phyloP scores from a whole-genome alignment of 2,888 invertebrate genomes.

The Mesodorylaimus sp. region DNA sequence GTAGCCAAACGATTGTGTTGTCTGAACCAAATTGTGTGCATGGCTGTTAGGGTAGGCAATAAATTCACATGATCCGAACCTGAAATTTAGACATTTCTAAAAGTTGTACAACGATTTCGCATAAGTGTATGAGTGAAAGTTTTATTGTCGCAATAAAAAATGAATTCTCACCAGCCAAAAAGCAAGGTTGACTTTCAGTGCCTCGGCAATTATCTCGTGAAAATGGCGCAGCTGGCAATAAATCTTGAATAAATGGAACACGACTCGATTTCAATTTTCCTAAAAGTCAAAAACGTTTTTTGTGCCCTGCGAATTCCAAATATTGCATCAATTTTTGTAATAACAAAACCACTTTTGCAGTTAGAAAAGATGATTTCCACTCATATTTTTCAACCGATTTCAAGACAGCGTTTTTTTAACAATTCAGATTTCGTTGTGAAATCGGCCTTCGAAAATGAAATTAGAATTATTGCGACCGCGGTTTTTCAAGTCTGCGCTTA shows the following conservation, averaged over 20 bases:
- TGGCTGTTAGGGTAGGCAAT: slow-evolving; percentile 20
- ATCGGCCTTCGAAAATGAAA: too few relatives aligned
- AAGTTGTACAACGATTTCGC: too few relatives aligned
- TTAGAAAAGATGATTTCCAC: too few relatives aligned
- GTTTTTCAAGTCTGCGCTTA: neutral
- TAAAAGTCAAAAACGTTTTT: slow-evolving; percentile 14
- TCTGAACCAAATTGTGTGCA: slow-evolving; percentile 26
- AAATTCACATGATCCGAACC: slow-evolving; percentile 17
- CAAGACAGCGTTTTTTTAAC: too few relatives aligned
- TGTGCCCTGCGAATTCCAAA: too few relatives aligned
- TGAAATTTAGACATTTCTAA: too few relatives aligned
- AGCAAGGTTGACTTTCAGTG: slow-evolving; percentile 10
- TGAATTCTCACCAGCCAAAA: slow-evolving; percentile 5
- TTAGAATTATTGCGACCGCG: too few relatives aligned
- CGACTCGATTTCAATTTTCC: slow-evolving; percentile 15
- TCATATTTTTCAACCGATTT: too few relatives aligned
- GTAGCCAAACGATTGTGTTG: slow-evolving; percentile 25
- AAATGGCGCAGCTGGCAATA: slow-evolving; percentile 6
- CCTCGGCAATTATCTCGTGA: slow-evolving; percentile 2
- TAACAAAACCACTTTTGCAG: too few relatives aligned
- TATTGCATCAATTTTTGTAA: too few relatives aligned
- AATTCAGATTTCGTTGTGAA: too few relatives aligned
- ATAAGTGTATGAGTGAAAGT: too few relatives aligned
- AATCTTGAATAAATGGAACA: slow-evolving; percentile 7
- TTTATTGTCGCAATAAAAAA: neutral